Percentiles rank a stretch among this genome's conserved stretches.
These are phyloP conservation scores for Neoascia interrupta DNA, from an alignment of 2,888 invertebrate genomes.

Conservation along the genomic window DNA sequence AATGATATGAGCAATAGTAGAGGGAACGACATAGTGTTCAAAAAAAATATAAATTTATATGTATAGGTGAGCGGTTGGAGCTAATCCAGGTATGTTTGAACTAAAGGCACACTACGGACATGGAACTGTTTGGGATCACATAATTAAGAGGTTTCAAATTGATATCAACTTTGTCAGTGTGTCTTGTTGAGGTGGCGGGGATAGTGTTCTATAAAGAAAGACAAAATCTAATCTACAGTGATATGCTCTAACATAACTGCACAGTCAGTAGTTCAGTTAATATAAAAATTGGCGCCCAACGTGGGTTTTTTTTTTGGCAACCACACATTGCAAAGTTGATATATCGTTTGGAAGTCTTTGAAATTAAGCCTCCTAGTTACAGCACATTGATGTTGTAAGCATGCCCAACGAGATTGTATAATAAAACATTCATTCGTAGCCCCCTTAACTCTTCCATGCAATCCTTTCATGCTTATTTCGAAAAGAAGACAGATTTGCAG, in stretches of 20 bases:
- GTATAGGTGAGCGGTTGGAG: no score
- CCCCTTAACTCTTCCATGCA: constrained; percentile 43
- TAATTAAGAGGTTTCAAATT: not conserved
- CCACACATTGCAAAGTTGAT: constrained; percentile 22
- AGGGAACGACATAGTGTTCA: no score
- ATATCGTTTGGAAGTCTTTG: not conserved
- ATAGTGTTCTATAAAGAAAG: no score
- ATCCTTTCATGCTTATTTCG: constrained; percentile 36
- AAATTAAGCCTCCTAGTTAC: constrained; percentile 34
- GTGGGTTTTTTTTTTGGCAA: no score
- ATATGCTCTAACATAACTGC: no score
- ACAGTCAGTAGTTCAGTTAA: not conserved
- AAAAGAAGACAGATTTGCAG: constrained; percentile 18
- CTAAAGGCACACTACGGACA: not conserved
- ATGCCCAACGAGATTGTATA: constrained; percentile 20
- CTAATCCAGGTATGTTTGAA: not conserved
- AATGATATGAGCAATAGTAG: no score
- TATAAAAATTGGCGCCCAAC: not conserved
- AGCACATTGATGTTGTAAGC: constrained; percentile 45
- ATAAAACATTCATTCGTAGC: constrained; percentile 10
- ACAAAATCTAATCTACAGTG: not conserved
- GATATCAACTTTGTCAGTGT: constrained; percentile 33
- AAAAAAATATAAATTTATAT: no score
- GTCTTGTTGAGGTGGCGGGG: no score
- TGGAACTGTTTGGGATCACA: not conserved